Base-by-base conservation (phyloP, 2,113 vertebrate species). In the Nycticryphes semicollaris region DNA sequence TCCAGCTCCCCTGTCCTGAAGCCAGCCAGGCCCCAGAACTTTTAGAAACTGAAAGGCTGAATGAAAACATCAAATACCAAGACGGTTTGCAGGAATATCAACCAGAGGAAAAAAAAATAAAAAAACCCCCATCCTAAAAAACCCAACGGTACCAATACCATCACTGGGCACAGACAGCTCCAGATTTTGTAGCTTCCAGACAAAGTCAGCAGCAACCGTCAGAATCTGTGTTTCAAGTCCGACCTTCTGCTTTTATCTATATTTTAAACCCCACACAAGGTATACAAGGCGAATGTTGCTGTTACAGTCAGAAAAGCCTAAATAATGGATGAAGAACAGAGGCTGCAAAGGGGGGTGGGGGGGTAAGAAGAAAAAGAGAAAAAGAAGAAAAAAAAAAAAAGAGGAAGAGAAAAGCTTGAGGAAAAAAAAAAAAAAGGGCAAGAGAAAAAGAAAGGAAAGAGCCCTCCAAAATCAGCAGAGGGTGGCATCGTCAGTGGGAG, bases 181-280 rank as follows among this genome's bases (percentile, higher is more conserved):
- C 84, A 69, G 95, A 97, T 96, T 97, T 96, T 97, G 97, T 96
- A 97, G 97, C 97, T 97, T 57, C 91, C 97, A 97, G 97, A 97
- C 96, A 98, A 97, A 97, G 97, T 97, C 94, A 96, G 96, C 95
- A 97, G 93, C 95, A 97, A 93, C 95, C 43, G 60, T 96, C 96
- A 98, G 94, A 93, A 95, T 96, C 91, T 51, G 93, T 98, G 98
- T 99, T 99, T 99, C 98, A 99, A 99, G 98, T 98, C 97, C 94
- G 93, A 98, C 98, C 98, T 99, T 98, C 98, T 98, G 98, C 99
- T 99, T 99, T 99, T 99, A 99, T 99, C 99, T 99, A 99, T 99
- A 99, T 99, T 99, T 99, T 98, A 99, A 99, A 98, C 98, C 98
- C 98, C 98, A 99, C 98, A 99, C 98, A 98, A 99, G 98, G 98